phyloP scores from a whole-genome alignment of 2,113 vertebrate species.

The Ageneiosus marmoratus region DNA sequence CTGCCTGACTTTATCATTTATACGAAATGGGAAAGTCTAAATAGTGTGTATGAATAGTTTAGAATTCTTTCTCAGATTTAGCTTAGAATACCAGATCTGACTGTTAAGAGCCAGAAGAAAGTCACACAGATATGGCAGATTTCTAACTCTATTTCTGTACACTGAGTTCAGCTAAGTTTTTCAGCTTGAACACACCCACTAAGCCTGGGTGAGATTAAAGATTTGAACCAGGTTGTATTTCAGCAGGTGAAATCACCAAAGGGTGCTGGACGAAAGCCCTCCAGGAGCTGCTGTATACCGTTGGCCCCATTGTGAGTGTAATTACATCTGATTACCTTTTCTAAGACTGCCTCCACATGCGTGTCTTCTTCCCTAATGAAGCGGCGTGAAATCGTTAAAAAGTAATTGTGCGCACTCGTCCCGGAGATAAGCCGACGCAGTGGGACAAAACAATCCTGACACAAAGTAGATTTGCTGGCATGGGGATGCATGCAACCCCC shows the following conservation, averaged over 20 bases:
- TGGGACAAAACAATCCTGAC: conserved; percentile 56
- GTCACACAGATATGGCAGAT: neutral
- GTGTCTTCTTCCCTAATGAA: conserved; percentile 56
- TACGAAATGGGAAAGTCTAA: neutral
- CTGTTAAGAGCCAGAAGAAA: neutral
- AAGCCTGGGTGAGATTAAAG: neutral
- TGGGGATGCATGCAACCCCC: conserved; percentile 43
- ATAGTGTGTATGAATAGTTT: neutral
- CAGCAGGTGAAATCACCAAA: conserved; percentile 19
- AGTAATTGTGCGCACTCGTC: conserved; percentile 57
- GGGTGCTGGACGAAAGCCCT: conserved; percentile 12
- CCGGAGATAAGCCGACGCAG: conserved; percentile 50
- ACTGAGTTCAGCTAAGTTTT: neutral
- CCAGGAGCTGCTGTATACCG: conserved; percentile 3
- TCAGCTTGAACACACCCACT: neutral
- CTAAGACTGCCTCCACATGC: conserved; percentile 46
- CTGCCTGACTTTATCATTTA: neutral
- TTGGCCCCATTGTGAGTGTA: conserved; percentile 46
- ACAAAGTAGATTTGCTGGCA: conserved; percentile 53
- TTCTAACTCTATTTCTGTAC: neutral
- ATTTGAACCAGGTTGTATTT: conserved; percentile 3
- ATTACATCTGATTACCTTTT: conserved; percentile 57
- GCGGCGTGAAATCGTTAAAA: conserved; percentile 55
- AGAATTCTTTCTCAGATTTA: neutral
- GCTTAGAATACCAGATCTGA: neutral